Evolutionary conservation across 1,140 invertebrate species (phyloP).

Genomic region (Halesus radiatus): DNA sequence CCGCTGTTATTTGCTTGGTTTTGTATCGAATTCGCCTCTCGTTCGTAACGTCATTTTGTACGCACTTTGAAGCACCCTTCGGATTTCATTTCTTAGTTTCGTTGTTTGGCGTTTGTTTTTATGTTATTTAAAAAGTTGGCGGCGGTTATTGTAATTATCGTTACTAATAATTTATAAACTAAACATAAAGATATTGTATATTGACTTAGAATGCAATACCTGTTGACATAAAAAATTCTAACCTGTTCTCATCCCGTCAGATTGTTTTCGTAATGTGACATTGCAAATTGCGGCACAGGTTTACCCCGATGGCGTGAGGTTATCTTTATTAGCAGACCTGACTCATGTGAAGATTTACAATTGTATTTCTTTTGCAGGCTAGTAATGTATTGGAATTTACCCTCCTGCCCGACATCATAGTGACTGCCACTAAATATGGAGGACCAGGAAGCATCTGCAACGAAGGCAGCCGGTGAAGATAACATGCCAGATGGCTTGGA

Average conservation of each 20-base stretch:
- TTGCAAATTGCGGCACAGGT: not conserved
- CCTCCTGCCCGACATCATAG: conserved; percentile 23
- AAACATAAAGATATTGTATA: not conserved
- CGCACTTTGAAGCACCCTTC: conserved; percentile 41
- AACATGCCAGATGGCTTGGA: conserved; percentile 41
- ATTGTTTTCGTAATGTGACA: conserved; percentile 18
- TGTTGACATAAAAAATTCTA: conserved; percentile 20
- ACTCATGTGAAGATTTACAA: not conserved
- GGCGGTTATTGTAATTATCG: conserved; percentile 2
- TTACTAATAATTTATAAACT: no score
- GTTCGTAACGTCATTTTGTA: conserved; percentile 45
- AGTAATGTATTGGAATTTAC: conserved; percentile 44
- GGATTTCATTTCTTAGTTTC: conserved; percentile 41
- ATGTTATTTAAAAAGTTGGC: conserved; percentile 46
- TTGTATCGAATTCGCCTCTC: conserved; percentile 33
- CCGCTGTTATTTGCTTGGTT: conserved; percentile 39
- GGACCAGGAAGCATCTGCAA: conserved; percentile 44
- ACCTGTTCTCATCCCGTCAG: conserved; percentile 8
- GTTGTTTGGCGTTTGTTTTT: conserved; percentile 44
- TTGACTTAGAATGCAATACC: conserved; percentile 12
- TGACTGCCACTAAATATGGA: conserved; percentile 46
- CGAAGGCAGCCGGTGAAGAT: not conserved
- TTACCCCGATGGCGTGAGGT: not conserved
- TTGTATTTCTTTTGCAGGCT: conserved; percentile 27
- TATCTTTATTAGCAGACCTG: no score